Percentiles rank a stretch among this genome's conserved stretches.
Evolutionary conservation across 1,140 invertebrate genomes (phyloP).

Genomic region (Hypothenemus hampei): DNA sequence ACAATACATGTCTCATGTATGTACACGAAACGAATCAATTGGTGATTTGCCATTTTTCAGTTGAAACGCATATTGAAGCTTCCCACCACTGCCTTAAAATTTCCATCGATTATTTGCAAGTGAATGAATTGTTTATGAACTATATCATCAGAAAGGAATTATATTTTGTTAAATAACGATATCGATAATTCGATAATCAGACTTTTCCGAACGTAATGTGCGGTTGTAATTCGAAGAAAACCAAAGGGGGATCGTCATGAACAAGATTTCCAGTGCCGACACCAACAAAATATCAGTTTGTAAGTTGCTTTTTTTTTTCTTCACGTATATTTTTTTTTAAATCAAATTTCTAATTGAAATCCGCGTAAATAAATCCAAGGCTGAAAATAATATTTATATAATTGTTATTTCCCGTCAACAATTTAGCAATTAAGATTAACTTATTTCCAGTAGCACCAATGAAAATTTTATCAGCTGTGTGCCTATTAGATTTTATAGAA

Average conservation of each 20-base stretch:
- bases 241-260: no score
- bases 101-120: slow-evolving; percentile 9
- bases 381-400: no score
- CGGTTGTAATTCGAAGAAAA: no score
- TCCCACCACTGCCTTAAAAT: background rate
- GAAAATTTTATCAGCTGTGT: no score
- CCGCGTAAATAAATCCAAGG: no score
- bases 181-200: slow-evolving; percentile 6
- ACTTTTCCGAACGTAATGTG: no score
- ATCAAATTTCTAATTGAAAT: no score
- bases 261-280: background rate
- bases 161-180: slow-evolving; percentile 2
- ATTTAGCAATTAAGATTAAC: no score
- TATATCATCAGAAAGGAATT: slow-evolving; percentile 14
- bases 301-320: background rate
- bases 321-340: background rate
- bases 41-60: background rate
- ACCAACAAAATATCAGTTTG: slow-evolving; percentile 5
- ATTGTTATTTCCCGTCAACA: no score
- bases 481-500: no score
- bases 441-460: no score
- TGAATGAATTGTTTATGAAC: slow-evolving; percentile 8
- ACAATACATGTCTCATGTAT: background rate
- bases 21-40: background rate
- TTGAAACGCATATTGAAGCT: background rate